Percentiles rank a stretch among this genome's conserved stretches.
Evolutionary conservation across 2,888 invertebrate species (phyloP).

Genomic region (Cantharis nigra): DNA sequence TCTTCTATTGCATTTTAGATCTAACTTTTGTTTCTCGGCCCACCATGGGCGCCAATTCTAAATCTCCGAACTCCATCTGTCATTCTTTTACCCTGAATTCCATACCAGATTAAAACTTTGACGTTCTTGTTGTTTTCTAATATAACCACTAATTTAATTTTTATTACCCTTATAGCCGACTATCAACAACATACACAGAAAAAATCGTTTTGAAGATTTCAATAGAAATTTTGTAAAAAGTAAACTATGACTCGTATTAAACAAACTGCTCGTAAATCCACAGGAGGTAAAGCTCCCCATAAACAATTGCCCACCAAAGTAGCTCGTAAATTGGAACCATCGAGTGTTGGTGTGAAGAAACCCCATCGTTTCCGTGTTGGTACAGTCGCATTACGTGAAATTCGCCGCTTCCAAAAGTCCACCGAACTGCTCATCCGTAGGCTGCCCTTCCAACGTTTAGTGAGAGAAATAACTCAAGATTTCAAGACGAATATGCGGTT

Average conservation of each 20-base stretch:
- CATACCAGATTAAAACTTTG: too few species aligned
- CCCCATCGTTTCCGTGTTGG: constrained; percentile 97
- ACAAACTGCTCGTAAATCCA: constrained; percentile 96
- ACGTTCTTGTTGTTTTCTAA: too few species aligned
- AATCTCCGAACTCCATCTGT: too few species aligned
- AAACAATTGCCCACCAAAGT: constrained; percentile 94
- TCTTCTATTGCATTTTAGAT: too few species aligned
- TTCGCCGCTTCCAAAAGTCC: constrained; percentile 94
- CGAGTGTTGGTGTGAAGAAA: constrained; percentile 95
- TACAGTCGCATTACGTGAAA: constrained; percentile 96
- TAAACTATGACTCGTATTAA: constrained; percentile 90
- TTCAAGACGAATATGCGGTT: constrained; percentile 96
- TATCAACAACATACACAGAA: too few species aligned
- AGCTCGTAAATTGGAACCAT: constrained; percentile 92
- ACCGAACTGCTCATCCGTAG: constrained; percentile 66
- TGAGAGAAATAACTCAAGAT: constrained; percentile 96
- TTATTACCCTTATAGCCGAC: too few species aligned
- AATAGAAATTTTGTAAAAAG: too few species aligned
- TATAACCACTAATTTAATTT: too few species aligned
- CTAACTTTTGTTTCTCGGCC: too few species aligned
- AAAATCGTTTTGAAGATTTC: too few species aligned
- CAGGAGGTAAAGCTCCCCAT: constrained; percentile 95
- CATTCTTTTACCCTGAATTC: too few species aligned
- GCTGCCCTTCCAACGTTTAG: constrained; percentile 46
- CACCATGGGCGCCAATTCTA: too few species aligned